Evolutionary conservation across 2,797 vertebrate genomes (phyloP), one percentile per base, ranked within the genome.

Genomic region (Phylloscopus collybita): DNA sequence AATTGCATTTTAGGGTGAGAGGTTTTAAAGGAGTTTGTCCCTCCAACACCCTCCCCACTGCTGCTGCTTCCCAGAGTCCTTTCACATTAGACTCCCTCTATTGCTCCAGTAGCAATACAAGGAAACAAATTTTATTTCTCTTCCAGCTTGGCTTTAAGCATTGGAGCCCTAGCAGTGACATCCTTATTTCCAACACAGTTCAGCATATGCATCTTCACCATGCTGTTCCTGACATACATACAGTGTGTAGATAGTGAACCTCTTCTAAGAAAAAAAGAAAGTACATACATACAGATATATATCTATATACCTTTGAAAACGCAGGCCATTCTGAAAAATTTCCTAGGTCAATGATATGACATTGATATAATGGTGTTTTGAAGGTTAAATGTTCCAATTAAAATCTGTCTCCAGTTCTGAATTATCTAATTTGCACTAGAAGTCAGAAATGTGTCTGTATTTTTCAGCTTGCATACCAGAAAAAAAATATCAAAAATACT

Each of bases 1-100:
- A 51, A 22, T 9, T 51, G 18, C 0, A 1, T 36, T 71, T 71
- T 44, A 78, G 20, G 8, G 56, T 0, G 1, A 62, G 49, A 74
- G 14, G 36, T 84, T 86, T 83, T 27, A 45, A 47, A 84, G 59
- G 30, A 72, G 36, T 18, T 54, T 83, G 44, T 17, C 23, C 82
- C 26, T 85, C 32, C 32, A 74, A 5, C 34, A 42, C 13, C 6
- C 26, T 27, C 27, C 44, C 25, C 34, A 23, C 49, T 21, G 12
- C 45, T 64, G 34, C 42, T 67, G 22, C 17, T 88, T 56, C 85
- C 32, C 54, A 36, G 22, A 66, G 44, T 49, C 14, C 34, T 92
- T 59, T 56, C 70, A 38, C 0, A 0, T 51, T 14, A 72, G 44
- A 42, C 29, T 80, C 11, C 10, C 23, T 62, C n/a, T 38, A 30